A percentile compares a stretch with the other conserved stretches of the same genome.
phyloP scores from a whole-genome alignment of 2,113 vertebrate species.

The Oxyruncus cristatus region DNA sequence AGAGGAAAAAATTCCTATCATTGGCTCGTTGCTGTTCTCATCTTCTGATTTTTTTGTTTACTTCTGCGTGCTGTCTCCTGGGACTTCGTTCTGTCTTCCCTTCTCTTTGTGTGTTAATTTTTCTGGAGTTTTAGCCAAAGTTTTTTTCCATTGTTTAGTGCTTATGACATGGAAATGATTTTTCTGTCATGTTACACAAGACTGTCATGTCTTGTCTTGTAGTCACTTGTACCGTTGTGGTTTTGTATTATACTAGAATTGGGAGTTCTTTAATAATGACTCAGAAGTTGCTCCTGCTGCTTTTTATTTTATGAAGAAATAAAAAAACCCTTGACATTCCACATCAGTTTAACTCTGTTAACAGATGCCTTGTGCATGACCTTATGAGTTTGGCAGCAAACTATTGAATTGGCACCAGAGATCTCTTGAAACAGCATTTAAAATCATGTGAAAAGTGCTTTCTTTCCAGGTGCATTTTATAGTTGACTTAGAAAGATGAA shows the following conservation, averaged over 20 bases:
- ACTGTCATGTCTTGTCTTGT: neutral
- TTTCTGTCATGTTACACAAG: neutral
- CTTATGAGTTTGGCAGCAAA: neutral
- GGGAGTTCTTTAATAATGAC: neutral
- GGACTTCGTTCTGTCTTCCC: neutral
- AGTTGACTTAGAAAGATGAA: neutral
- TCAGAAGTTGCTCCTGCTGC: neutral
- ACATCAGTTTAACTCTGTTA: neutral
- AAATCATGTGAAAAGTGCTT: neutral
- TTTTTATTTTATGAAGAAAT: neutral
- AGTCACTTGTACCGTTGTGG: neutral
- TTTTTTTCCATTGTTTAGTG: neutral
- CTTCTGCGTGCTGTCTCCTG: neutral
- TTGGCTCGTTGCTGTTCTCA: neutral
- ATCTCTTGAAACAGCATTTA: neutral
- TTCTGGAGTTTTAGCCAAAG: neutral
- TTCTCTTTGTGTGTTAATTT: neutral
- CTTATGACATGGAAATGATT: accelerated
- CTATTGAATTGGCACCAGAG: neutral
- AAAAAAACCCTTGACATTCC: neutral
- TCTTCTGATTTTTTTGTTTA: neutral
- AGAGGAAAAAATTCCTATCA: neutral
- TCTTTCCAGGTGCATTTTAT: neutral
- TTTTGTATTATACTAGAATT: neutral
- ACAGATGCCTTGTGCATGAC: neutral